Base-by-base conservation (phyloP, 1,140 invertebrate genomes). In the Drosophila pectinifera region DNA sequence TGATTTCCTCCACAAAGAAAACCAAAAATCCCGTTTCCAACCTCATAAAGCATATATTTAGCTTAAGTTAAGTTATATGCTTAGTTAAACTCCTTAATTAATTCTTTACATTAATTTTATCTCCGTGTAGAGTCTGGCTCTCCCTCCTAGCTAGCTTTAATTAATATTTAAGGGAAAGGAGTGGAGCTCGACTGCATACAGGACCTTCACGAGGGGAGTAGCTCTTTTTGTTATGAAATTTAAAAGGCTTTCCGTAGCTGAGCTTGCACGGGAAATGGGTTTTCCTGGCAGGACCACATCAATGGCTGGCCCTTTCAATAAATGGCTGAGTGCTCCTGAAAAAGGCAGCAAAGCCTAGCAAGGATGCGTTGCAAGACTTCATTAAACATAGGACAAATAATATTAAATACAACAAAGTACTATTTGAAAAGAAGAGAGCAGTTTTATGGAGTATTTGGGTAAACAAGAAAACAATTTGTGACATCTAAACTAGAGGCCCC, bases 251-350 rank as follows among this genome's bases (percentile, higher is more conserved):
- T 69, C 55, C 4, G 36, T 16, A 5, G 36, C 11, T 18, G 46
- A 26, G 46, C 26, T 18, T 39, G 28, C 61, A 54, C 14, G 62
- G 62, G 63, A 68, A 70, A 70, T 69, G 46, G n/a, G 67, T 69
- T 70, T 70, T 51, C 41, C 63, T 13, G 20, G 5, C 38, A 28
- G 31, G 46, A 38, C 24, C 18, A 54, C 18, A 22, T 54, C 51
- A 38, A 62, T 20, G 43, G 31, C 41, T 38, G 59, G 59, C 13
- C 54, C 26, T 41, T 41, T 59, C 36, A 59, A 59, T 63, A 16
- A 39, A 31, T 16, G 41, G 28, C 56, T 4, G 18, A 62, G 63
- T 39, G 61, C 26, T 16, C 11, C 16, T 13, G 42, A 28, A 28
- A 13, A 8, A 31, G 22, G 53, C 48, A 61, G n/a, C n/a, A n/a